Base-by-base conservation (phyloP, 2,888 invertebrate species). In the Xiphydria camelus region DNA sequence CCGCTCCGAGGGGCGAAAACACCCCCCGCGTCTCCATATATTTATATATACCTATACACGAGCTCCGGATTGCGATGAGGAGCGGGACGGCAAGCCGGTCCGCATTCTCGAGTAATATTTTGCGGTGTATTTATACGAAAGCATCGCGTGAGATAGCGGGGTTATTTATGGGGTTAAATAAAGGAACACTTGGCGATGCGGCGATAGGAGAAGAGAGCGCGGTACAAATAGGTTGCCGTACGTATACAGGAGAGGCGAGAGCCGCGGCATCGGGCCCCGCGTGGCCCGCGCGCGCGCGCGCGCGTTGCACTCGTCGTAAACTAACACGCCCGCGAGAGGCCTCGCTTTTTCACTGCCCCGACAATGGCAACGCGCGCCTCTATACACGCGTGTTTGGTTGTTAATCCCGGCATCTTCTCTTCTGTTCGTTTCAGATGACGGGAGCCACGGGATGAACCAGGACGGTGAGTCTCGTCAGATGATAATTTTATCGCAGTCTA, bases 161-260 rank as follows among this genome's bases (percentile, higher is more conserved):
- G 61, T 69, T 70, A 71, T 72, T 72, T 72, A 71, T 70, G 66
- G 66, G 66, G 64, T 69, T 67, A 66, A 71, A 68, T 70, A 66
- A 70, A 70, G 68, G 61, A 65, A 68, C 62, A 64, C 49, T 50
- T 60, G 57, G 61, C 66, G 70, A 72, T 70, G 57, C 58, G 46
- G 61, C 59, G 69, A 70, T 70, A 70, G 53, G 57, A 37, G 46
- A 15, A 29, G 6, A 15, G 29, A 15, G 26, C 54, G 42, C 45
- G 53, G 59, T 70, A 70, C 71, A 69, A 70, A 70, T 68, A 65
- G 66, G 64, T 60, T 12, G 66, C 64, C 59, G 53, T 57, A 55
- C 61, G 53, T 55, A 48, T 59, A 59, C 54, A n/a, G n/a, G n/a
- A n/a, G n/a, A n/a, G n/a, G n/a, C n/a, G n/a, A n/a, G n/a, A n/a